Evolutionary conservation across 2,888 invertebrate genomes (phyloP), one percentile per base, ranked within the genome.

Genomic region (Chrysotoxum bicinctum): DNA sequence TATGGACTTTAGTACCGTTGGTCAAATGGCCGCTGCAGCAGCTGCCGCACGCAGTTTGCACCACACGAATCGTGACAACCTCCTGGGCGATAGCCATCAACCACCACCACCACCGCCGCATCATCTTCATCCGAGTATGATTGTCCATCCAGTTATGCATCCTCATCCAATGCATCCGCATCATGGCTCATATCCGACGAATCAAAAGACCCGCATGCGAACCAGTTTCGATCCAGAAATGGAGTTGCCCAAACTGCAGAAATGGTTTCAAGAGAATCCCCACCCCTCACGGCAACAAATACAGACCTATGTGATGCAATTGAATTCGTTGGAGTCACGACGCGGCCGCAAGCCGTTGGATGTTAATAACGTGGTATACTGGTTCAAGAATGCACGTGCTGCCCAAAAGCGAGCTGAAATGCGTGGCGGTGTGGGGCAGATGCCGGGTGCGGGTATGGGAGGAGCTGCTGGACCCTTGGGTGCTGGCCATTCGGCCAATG

Each of bases 321-420:
- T 99, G 87, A 99, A 99, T 91, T 95, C 95, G 80, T 93, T 98
- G 87, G 98, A 98, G 90, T 98, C 98, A 66, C 94, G 99, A 50
- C 94, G 97, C 69, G 98, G 98, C 1, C 94, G 98, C 60, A 98
- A 98, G 90, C 98, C 98, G 0, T 93, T 99, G 69, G 98, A 99
- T 92, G 96, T 98, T 5, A 98, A 98, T 90, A 98, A 98, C 90
- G 98, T 98, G 16, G 98, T 98, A 16, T 98, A 98, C 90, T 98
- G 98, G 98, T 99, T 99, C 92, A 98, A 99, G 91, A 99, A 99
- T 90, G 98, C 99, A 0, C 94, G 99, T 68, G 99, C 99, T 1
- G 98, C 98, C 1, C 97, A 98, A 91, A 98, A 98, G 90, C 94
- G 98, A 50, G 98, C 98, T 3, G 97, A 98, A 92, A 93, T 96